Evolutionary conservation across 2,113 vertebrate genomes (phyloP).

Genomic region (Neotoma lepida): DNA sequence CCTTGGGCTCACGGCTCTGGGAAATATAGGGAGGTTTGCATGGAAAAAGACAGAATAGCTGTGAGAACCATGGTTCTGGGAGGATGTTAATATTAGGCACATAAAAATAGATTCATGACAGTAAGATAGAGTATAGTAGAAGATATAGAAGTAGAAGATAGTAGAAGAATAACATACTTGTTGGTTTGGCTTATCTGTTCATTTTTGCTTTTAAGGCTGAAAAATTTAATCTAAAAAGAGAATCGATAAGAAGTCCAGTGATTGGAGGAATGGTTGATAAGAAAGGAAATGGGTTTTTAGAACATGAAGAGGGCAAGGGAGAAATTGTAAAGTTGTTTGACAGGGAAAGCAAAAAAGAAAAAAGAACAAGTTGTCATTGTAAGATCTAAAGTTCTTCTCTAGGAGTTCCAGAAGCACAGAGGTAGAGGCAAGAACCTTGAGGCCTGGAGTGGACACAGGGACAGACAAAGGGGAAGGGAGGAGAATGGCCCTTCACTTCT

Average conservation of each 20-base stretch:
- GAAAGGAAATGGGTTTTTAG: constrained; percentile 17
- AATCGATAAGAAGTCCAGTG: not conserved
- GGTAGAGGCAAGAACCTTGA: not conserved
- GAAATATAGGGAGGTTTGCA: not conserved
- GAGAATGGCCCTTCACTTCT: not conserved
- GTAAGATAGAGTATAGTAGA: constrained; percentile 10
- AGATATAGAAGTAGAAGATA: too few species aligned
- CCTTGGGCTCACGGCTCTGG: not conserved
- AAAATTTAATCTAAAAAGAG: constrained; percentile 47
- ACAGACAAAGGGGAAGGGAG: not conserved
- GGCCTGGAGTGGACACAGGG: not conserved
- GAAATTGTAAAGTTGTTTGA: not conserved
- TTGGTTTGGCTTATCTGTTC: constrained; percentile 1
- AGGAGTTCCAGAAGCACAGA: not conserved
- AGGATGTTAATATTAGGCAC: not conserved
- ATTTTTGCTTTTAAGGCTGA: constrained; percentile 37
- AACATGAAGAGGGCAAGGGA: not conserved
- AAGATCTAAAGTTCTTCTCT: not conserved
- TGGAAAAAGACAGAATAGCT: not conserved
- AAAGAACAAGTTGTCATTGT: not conserved
- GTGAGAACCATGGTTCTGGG: not conserved
- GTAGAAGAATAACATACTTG: constrained; percentile 17
- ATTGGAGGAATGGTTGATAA: constrained; percentile 18
- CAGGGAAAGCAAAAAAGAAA: not conserved
- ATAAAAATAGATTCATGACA: not conserved